Conservation (phyloP, 2,113 vertebrate genomes). For the Piprites chloris region DNA sequence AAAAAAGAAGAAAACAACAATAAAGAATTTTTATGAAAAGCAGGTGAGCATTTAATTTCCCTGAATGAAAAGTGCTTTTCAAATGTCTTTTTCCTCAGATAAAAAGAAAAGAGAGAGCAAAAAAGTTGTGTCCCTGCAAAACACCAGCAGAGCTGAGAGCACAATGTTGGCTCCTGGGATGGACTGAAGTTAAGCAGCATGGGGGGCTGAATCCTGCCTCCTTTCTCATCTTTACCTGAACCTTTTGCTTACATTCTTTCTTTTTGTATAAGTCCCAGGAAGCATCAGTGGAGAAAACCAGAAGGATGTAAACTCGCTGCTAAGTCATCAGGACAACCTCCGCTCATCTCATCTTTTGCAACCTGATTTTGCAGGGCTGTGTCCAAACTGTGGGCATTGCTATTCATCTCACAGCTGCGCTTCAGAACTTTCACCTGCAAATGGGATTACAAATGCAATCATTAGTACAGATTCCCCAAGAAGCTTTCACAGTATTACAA, state of each 20-base stretch:
- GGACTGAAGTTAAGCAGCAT: not conserved
- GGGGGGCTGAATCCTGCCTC: not conserved
- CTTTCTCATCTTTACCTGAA: not conserved
- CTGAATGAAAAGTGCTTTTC: constrained; percentile 27
- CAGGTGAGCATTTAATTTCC: not conserved
- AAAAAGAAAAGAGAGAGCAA: not conserved
- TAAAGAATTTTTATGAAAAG: constrained; percentile 12
- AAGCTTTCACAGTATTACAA: constrained; percentile 79
- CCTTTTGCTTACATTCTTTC: not conserved
- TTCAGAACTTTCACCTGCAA: constrained; percentile 79
- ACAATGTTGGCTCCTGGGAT: not conserved
- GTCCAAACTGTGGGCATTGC: not conserved
- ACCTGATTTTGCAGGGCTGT: constrained; percentile 9
- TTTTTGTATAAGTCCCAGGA: not conserved
- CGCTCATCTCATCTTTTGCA: not conserved
- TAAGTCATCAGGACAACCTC: not conserved
- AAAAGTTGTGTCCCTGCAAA: not conserved
- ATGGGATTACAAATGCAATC: constrained; percentile 80
- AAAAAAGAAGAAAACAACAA: constrained; percentile 1
- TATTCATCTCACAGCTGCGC: constrained; percentile 53
- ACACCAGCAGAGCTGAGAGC: not conserved
- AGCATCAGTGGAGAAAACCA: not conserved
- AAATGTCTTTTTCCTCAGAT: not conserved
- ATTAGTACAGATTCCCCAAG: constrained; percentile 76
- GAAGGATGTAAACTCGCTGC: not conserved